A percentile compares a stretch with the other conserved stretches of the same genome.
Evolutionary conservation across 2,888 invertebrate species (phyloP).

Genomic region (Melitaea athalia): DNA sequence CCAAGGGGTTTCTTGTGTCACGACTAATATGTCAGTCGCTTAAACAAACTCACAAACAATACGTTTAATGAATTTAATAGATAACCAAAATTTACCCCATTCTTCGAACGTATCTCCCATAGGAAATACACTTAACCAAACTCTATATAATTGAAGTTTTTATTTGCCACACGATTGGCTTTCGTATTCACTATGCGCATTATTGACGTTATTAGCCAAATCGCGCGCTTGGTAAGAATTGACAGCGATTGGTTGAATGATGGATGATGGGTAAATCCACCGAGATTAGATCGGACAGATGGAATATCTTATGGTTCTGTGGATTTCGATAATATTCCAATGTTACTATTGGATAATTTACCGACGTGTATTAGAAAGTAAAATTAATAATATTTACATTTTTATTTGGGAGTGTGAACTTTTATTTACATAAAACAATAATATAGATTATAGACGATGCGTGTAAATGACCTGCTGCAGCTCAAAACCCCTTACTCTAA

Average conservation of each 20-base stretch:
- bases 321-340: background rate
- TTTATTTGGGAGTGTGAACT: too few relatives aligned
- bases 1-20: background rate
- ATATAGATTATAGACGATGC: too few relatives aligned
- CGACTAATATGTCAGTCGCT: background rate
- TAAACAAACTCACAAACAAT: background rate
- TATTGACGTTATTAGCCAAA: constrained; percentile 20
- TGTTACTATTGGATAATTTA: background rate
- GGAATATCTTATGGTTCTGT: constrained; percentile 1
- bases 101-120: constrained; percentile 1
- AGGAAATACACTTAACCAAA: constrained; percentile 24
- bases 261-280: constrained; percentile 22
- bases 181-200: constrained; percentile 26
- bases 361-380: too few relatives aligned
- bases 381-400: too few relatives aligned
- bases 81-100: background rate
- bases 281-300: constrained; percentile 19
- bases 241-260: constrained; percentile 34
- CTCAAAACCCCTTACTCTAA: too few relatives aligned
- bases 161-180: constrained; percentile 32
- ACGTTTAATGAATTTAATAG: background rate
- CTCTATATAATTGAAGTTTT: constrained; percentile 28
- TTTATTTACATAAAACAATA: background rate
- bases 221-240: constrained; percentile 33
- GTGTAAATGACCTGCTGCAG: too few relatives aligned